Conservation (phyloP, 2,888 invertebrate genomes). For the Aproaerema taeniolella region DNA sequence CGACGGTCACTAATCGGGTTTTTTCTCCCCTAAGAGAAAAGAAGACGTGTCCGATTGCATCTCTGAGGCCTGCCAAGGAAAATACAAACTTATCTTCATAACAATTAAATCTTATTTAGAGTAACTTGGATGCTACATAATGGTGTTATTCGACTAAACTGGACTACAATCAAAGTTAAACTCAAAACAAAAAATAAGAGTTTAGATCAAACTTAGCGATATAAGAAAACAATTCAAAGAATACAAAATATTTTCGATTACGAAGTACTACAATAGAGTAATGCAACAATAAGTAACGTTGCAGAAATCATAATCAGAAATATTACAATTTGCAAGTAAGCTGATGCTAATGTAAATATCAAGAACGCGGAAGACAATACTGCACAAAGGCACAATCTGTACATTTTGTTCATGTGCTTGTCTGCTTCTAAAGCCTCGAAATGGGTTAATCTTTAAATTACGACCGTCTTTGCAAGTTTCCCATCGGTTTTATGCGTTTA, state of each 20-base stretch:
- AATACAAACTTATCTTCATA: too few relatives aligned
- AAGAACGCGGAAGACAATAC: slow-evolving; percentile 35
- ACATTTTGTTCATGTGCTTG: too few relatives aligned
- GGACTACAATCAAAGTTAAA: not conserved
- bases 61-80: too few relatives aligned
- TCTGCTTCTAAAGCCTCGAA: slow-evolving; percentile 24
- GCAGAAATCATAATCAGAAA: slow-evolving; percentile 42
- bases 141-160: not conserved
- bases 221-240: too few relatives aligned
- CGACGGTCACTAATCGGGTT: slow-evolving; percentile 4
- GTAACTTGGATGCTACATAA: too few relatives aligned
- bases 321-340: slow-evolving; percentile 44
- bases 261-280: slow-evolving; percentile 22
- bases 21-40: slow-evolving; percentile 8
- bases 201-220: too few relatives aligned
- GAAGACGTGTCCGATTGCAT: slow-evolving; percentile 5
- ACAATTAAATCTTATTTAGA: too few relatives aligned
- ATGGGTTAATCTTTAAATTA: slow-evolving; percentile 14
- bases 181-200: not conserved
- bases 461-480: slow-evolving; percentile 14
- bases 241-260: slow-evolving; percentile 23
- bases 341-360: slow-evolving; percentile 32
- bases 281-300: too few relatives aligned
- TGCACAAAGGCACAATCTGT: too few relatives aligned
- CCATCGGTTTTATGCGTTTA: too few relatives aligned